Base-by-base conservation (phyloP, 2,888 invertebrate species). In the Ornithoptera priamus region DNA sequence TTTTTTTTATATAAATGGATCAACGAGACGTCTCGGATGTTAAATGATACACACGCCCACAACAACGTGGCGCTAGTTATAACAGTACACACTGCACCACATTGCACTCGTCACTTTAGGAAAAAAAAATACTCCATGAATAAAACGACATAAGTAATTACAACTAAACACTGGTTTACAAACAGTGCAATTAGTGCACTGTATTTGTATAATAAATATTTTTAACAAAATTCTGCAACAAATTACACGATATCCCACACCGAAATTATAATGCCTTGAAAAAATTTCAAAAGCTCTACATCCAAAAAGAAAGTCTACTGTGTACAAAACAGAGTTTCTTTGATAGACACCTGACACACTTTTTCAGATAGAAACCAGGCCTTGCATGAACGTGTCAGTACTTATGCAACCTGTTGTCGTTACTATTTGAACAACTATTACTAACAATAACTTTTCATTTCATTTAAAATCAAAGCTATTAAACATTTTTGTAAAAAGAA, bases 281-380 rank as follows among this genome's bases (percentile, higher is more conserved):
- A 69, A 64, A n/a, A 64, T 39, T 69, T 69, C 61, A 65, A 65
- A 65, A 65, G 56, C 57, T 60, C 46, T 10, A n/a, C 65, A 20
- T 39, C 56, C 65, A 64, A 59, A 58, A 63, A 22, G 39, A 61
- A 61, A 65, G 53, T 69, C 30, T 20, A 30, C 36, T 66, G 60
- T 67, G 56, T 62, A 57, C 56, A 39, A 62, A 62, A 67, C 22
- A 59, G 61, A 58, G 30, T 65, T 62, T 69, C 61, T 62, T 65
- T 69, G 62, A 67, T 67, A 46, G 57, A 62, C 62, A 69, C 62
- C 65, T 69, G 69, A 69, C 69, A 69, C 42, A 69, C 62, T 69
- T 69, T 62, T 57, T 36, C 57, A 57, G 20, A 69, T 61, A 69
- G 65, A 65, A 69, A 69, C 65, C 42, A 57, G 65, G 65, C 57